These are phyloP conservation scores for Trichopria drosophilae DNA, from an alignment of 2,888 invertebrate genomes.

Conservation along the genomic window DNA sequence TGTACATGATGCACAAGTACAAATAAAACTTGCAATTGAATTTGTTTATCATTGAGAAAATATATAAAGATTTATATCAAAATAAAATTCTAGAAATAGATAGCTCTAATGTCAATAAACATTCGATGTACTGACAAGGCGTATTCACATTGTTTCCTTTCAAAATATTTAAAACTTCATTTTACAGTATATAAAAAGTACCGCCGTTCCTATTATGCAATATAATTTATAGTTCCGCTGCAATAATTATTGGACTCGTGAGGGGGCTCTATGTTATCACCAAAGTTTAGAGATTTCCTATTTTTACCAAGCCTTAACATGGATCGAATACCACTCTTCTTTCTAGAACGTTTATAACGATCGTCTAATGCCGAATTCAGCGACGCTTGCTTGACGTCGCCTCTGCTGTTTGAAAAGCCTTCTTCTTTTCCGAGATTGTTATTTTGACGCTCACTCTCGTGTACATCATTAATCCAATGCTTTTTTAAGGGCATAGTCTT, in stretches of 20 bases:
- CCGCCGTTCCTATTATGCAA: conserved; percentile 47
- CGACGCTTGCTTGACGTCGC: conserved; percentile 78
- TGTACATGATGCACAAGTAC: conserved; percentile 21
- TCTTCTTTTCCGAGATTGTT: conserved; percentile 51
- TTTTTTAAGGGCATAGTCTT: conserved; percentile 67
- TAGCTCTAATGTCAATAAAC: too few relatives aligned
- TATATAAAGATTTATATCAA: too few relatives aligned
- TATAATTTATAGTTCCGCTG: conserved; percentile 57
- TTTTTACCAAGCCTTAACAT: conserved; percentile 56
- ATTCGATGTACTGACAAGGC: conserved; percentile 25
- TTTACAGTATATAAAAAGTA: too few relatives aligned
- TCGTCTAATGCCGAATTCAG: conserved; percentile 65
- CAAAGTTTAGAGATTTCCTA: conserved; percentile 56
- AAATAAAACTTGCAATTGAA: conserved; percentile 5
- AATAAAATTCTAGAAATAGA: too few relatives aligned
- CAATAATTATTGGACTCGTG: conserved; percentile 56
- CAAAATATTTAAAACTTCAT: conserved; percentile 33
- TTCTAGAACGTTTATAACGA: conserved; percentile 54
- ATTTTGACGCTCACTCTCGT: conserved; percentile 1
- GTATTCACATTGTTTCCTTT: conserved; percentile 20
- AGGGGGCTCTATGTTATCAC: conserved; percentile 52
- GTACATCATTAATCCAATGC: conserved; percentile 78
- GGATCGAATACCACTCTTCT: conserved; percentile 55
- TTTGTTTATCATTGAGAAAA: conserved; percentile 18
- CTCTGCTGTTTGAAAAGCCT: conserved; percentile 69